Evolutionary conservation across 2,113 vertebrate genomes (phyloP).

Genomic region (Poicephalus gulielmi): DNA sequence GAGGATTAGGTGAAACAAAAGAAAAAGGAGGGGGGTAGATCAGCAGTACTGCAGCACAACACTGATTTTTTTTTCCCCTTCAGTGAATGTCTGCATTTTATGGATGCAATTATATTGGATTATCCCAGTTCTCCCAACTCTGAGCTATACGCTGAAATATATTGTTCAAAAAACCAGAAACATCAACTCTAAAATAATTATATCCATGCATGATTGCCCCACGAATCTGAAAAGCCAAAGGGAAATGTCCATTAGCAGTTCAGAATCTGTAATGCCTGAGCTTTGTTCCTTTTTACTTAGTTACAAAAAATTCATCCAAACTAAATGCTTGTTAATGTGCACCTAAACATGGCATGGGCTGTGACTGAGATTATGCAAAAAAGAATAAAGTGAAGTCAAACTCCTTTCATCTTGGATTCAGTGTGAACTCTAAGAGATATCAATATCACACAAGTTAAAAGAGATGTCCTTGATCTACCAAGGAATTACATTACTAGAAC

Average conservation of each 20-base stretch:
- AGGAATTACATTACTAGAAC: not conserved
- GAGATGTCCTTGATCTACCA: not conserved
- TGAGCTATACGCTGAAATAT: not conserved
- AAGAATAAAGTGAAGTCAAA: constrained; percentile 28
- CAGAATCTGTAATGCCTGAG: not conserved
- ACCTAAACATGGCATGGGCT: not conserved
- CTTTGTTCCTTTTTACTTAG: not conserved
- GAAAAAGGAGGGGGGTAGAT: not conserved
- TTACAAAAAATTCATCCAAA: not conserved
- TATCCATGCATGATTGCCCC: not conserved
- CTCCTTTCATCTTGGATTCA: constrained; percentile 3
- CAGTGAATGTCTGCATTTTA: not conserved
- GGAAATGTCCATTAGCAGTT: not conserved
- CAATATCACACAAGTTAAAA: not conserved
- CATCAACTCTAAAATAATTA: not conserved
- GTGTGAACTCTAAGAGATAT: not conserved
- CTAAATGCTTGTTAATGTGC: not conserved
- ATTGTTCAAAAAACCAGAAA: not conserved
- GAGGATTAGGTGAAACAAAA: not conserved
- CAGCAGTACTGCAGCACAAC: not conserved
- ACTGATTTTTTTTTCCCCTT: not conserved
- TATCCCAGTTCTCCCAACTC: not conserved
- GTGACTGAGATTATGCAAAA: not conserved
- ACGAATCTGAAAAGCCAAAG: not conserved
- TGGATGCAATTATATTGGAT: not conserved